Percentiles rank a stretch among this genome's conserved stretches.
Conservation (phyloP, 2,888 invertebrate species). For the Drosophila flavopinicola region DNA sequence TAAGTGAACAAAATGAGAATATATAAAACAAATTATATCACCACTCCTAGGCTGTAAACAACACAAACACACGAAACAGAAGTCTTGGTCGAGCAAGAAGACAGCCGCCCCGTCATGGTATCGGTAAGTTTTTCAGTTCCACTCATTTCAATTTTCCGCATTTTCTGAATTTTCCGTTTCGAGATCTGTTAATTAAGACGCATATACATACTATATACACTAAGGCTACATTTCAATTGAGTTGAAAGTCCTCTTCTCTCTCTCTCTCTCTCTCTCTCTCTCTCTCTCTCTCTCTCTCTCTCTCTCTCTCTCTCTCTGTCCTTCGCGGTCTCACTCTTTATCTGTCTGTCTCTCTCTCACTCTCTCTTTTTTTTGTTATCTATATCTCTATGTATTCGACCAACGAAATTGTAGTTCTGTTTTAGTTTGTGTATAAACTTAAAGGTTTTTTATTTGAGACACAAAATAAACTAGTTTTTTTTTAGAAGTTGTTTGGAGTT, state of each 20-base stretch:
- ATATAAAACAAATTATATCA: constrained; percentile 70
- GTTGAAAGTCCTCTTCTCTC: constrained; percentile 15
- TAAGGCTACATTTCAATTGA: not conserved
- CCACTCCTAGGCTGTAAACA: constrained; percentile 85
- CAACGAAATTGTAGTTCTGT: constrained; percentile 3
- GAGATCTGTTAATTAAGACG: too few relatives aligned
- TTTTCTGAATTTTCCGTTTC: constrained; percentile 12
- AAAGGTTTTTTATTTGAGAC: not conserved
- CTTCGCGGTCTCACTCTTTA: not conserved
- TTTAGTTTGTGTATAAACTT: not conserved
- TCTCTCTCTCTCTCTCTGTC: constrained; percentile 9
- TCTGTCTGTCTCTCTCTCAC: constrained; percentile 6
- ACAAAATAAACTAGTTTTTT: too few relatives aligned
- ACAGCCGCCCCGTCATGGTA: constrained; percentile 85
- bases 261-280: constrained; percentile 13
- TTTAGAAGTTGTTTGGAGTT: not conserved
- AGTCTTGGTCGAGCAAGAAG: constrained; percentile 85
- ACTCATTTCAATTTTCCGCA: constrained; percentile 18
- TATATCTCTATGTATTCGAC: constrained; percentile 23
- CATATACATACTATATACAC: too few relatives aligned
- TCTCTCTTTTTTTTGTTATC: constrained; percentile 24
- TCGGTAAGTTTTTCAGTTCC: constrained; percentile 82
- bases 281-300: constrained; percentile 11
- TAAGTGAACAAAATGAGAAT: constrained; percentile 25
- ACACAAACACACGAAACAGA: constrained; percentile 85